phyloP scores from a whole-genome alignment of 2,888 invertebrate genomes.

The Lepidocyrtinus sp. region DNA sequence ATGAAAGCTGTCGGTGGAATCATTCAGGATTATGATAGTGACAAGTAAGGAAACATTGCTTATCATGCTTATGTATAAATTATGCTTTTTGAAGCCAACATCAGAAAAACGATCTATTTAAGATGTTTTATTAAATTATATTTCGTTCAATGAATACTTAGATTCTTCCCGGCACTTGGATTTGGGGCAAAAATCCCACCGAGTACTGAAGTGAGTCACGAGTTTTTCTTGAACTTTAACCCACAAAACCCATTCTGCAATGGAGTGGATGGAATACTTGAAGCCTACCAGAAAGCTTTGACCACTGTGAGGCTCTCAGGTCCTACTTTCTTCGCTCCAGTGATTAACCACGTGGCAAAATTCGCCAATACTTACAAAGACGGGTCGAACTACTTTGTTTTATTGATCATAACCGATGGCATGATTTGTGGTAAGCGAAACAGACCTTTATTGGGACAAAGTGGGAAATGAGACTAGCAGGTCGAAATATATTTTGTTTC shows the following conservation, averaged over 20 bases:
- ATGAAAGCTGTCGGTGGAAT: slow-evolving; percentile 74
- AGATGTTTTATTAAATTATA: slow-evolving; percentile 73
- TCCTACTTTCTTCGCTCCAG: slow-evolving; percentile 78
- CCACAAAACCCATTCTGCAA: slow-evolving; percentile 73
- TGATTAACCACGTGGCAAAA: slow-evolving; percentile 74
- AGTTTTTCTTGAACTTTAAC: slow-evolving; percentile 73
- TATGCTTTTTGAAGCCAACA: slow-evolving; percentile 57
- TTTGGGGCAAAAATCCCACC: slow-evolving; percentile 61
- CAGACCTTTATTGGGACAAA: too few species aligned
- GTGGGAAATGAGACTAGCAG: too few species aligned
- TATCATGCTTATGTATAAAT: not conserved
- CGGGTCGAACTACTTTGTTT: slow-evolving; percentile 76
- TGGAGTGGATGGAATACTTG: slow-evolving; percentile 73
- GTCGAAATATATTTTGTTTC: too few species aligned
- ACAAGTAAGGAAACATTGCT: slow-evolving; percentile 46
- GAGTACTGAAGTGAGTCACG: slow-evolving; percentile 70
- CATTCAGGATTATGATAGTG: slow-evolving; percentile 72
- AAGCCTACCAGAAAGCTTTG: slow-evolving; percentile 73
- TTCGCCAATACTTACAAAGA: slow-evolving; percentile 74
- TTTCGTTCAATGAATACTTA: slow-evolving; percentile 65
- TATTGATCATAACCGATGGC: slow-evolving; percentile 78
- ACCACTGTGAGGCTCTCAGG: slow-evolving; percentile 71
- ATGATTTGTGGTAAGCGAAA: slow-evolving; percentile 73
- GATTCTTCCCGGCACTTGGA: slow-evolving; percentile 61
- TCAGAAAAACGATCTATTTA: slow-evolving; percentile 29